Conservation (phyloP, 2,888 invertebrate species). For the Andrena haemorrhoa region DNA sequence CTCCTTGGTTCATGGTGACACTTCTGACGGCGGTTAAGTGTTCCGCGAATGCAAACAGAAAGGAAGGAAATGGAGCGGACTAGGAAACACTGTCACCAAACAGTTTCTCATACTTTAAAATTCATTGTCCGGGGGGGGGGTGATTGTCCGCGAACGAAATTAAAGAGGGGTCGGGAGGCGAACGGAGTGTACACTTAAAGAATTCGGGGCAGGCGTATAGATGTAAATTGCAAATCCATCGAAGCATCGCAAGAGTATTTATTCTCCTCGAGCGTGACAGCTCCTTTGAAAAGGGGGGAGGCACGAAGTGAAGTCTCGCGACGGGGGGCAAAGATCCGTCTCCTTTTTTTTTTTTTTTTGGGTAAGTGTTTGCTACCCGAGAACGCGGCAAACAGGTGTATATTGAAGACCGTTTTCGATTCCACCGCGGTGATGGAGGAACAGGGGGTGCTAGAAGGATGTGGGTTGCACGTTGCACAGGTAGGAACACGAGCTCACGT, state of each 20-base stretch:
- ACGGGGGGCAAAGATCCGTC: slow-evolving; percentile 73
- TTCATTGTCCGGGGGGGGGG: not conserved
- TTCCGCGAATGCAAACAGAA: slow-evolving; percentile 58
- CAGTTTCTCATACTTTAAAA: not conserved
- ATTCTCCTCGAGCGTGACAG: not conserved
- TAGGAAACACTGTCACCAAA: not conserved
- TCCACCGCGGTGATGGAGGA: slow-evolving; percentile 27
- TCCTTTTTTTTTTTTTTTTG: slow-evolving; percentile 74
- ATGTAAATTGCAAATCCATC: too few species aligned
- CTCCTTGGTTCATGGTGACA: slow-evolving; percentile 53
- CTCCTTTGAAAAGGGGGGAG: not conserved
- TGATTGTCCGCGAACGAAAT: not conserved
- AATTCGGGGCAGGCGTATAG: not conserved
- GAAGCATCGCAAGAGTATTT: not conserved
- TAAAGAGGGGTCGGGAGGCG: not conserved
- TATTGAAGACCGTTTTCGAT: slow-evolving; percentile 36
- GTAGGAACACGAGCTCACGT: slow-evolving; percentile 49
- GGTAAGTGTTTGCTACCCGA: slow-evolving; percentile 79
- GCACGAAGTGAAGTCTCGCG: slow-evolving; percentile 67
- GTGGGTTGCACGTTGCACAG: slow-evolving; percentile 33
- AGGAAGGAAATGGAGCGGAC: not conserved
- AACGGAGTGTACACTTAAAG: not conserved
- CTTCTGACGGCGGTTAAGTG: slow-evolving; percentile 77
- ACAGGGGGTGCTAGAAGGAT: slow-evolving; percentile 3
- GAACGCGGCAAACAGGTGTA: slow-evolving; percentile 58